phyloP scores from a whole-genome alignment of 2,888 invertebrate species.

The Agriopis leucophaearia region DNA sequence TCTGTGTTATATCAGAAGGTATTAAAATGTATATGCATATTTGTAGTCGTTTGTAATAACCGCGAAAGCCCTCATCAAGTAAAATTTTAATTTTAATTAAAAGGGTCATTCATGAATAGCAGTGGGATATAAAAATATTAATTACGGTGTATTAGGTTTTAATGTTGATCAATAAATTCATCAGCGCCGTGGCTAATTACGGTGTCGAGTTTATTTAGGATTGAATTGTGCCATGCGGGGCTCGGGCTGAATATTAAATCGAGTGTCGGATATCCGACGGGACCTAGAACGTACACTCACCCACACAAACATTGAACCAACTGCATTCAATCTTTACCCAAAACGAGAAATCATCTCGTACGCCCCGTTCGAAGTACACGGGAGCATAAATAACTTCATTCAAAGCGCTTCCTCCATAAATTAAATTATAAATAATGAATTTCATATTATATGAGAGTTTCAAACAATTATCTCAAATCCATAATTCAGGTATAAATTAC shows the following conservation, averaged over 20 bases:
- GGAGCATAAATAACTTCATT: conserved; percentile 29
- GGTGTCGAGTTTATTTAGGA: conserved; percentile 78
- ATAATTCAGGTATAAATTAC: conserved; percentile 43
- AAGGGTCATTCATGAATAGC: conserved; percentile 23
- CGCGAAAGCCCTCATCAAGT: conserved; percentile 16
- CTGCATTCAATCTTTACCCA: conserved; percentile 25
- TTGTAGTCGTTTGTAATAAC: conserved; percentile 1
- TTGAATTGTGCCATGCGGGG: conserved; percentile 76
- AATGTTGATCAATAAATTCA: conserved; percentile 62
- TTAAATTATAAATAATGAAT: conserved; percentile 30
- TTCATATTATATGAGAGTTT: conserved; percentile 23
- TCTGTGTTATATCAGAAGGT: neutral
- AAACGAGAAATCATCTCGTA: conserved; percentile 31
- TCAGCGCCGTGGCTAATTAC: conserved; percentile 81
- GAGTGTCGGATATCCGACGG: conserved; percentile 83
- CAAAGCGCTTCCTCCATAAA: conserved; percentile 26
- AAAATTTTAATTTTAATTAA: conserved; percentile 34
- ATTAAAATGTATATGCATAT: conserved; percentile 4
- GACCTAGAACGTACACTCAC: conserved; percentile 70
- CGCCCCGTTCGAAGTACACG: conserved; percentile 20
- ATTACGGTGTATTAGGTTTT: conserved; percentile 38
- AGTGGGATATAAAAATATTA: conserved; percentile 36
- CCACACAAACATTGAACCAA: conserved; percentile 23
- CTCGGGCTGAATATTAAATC: conserved; percentile 72
- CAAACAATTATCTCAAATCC: conserved; percentile 34